Percentiles rank a stretch among this genome's conserved stretches.
Conservation (phyloP, 1,140 invertebrate species). For the Eriocheir sinensis region DNA sequence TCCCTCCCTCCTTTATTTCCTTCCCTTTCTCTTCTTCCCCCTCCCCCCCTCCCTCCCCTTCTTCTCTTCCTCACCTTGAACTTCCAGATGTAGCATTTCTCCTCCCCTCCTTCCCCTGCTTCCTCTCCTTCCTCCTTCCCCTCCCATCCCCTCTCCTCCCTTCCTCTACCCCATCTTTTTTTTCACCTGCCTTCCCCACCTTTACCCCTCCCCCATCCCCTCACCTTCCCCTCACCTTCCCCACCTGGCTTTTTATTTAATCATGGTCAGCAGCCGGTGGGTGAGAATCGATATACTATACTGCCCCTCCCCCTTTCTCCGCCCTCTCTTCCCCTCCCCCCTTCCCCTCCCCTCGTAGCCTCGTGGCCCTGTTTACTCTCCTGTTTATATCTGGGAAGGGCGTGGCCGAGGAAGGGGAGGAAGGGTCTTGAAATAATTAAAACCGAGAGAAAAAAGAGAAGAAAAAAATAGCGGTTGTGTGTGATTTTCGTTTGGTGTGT, state of each 20-base stretch:
- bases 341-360: no score
- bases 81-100: not conserved
- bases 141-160: not conserved
- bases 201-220: not conserved
- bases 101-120: not conserved
- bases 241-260: constrained; percentile 3
- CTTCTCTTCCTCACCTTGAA: not conserved
- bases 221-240: not conserved
- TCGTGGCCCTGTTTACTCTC: not conserved
- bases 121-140: not conserved
- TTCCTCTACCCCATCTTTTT: not conserved
- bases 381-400: not conserved
- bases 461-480: no score
- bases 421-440: not conserved
- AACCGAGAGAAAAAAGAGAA: no score
- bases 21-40: constrained; percentile 7
- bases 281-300: not conserved
- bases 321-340: no score
- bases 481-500: no score
- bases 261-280: not conserved
- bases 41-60: constrained; percentile 18
- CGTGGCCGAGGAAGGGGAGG: not conserved
- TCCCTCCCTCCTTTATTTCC: not conserved
- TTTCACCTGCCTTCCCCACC: not conserved
- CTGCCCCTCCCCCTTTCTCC: not conserved